Percentiles rank a stretch among this genome's conserved stretches.
phyloP scores from a whole-genome alignment of 2,888 invertebrate genomes.

The Monopis laevigella region DNA sequence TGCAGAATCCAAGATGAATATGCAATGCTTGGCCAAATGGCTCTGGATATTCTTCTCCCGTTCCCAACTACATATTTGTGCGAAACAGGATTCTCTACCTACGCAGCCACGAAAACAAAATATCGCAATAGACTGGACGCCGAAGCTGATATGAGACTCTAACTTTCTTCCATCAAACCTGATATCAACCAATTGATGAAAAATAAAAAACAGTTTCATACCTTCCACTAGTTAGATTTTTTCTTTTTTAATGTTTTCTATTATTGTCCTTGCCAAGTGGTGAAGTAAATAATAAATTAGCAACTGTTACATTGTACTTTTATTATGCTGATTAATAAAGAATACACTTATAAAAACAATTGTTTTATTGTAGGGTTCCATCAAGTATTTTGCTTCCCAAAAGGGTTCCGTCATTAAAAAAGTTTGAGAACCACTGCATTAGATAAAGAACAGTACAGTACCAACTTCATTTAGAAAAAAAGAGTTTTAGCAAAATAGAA shows the following conservation, averaged over 20 bases:
- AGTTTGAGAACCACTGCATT: constrained; percentile 8
- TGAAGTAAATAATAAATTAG: too few species aligned
- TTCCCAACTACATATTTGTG: constrained; percentile 24
- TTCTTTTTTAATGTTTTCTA: constrained; percentile 15
- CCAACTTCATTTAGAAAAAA: too few species aligned
- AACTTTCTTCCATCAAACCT: constrained; percentile 24
- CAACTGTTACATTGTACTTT: constrained; percentile 17
- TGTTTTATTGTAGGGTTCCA: constrained; percentile 16
- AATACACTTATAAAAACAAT: constrained; percentile 15
- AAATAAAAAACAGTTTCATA: constrained; percentile 23
- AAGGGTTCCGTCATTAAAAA: constrained; percentile 13
- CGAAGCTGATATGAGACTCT: constrained; percentile 25
- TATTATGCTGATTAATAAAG: constrained; percentile 17
- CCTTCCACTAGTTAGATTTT: constrained; percentile 21
- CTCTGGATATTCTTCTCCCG: constrained; percentile 19
- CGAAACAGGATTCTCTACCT: constrained; percentile 23
- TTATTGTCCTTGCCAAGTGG: constrained; percentile 19
- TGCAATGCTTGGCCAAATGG: constrained; percentile 24
- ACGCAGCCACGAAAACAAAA: constrained; percentile 23
- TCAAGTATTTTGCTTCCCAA: too few species aligned
- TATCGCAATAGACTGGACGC: constrained; percentile 25
- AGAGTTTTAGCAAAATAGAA: too few species aligned
- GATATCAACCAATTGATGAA: constrained; percentile 23
- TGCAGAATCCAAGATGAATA: constrained; percentile 26
- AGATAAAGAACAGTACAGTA: too few species aligned